phyloP scores from a whole-genome alignment of 2,888 invertebrate genomes.

The Hoplodrina ambigua region DNA sequence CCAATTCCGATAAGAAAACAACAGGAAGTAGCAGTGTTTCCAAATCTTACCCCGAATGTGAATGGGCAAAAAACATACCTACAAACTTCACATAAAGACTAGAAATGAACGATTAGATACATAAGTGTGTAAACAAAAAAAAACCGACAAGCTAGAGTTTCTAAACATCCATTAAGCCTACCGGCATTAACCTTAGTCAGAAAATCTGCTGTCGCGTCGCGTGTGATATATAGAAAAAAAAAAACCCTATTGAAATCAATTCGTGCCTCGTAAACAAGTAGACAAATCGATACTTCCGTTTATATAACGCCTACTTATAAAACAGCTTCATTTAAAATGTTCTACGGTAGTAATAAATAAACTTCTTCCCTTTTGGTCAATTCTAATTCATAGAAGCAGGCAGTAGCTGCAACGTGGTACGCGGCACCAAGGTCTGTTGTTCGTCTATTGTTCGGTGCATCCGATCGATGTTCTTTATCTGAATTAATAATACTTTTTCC shows the following conservation, averaged over 20 bases:
- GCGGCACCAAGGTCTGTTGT: constrained; percentile 53
- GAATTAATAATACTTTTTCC: constrained; percentile 73
- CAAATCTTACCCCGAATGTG: constrained; percentile 10
- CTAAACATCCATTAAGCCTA: neutral
- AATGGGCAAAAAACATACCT: neutral
- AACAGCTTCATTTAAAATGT: constrained; percentile 36
- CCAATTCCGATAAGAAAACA: constrained; percentile 20
- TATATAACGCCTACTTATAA: constrained; percentile 49
- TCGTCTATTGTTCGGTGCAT: constrained; percentile 54
- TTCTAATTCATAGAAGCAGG: constrained; percentile 59
- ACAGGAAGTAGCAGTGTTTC: constrained; percentile 40
- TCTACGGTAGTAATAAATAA: constrained; percentile 40
- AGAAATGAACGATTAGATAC: neutral
- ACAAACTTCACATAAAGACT: constrained; percentile 5
- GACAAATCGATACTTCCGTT: constrained; percentile 54
- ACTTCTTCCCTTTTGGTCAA: constrained; percentile 49
- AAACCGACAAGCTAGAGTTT: neutral
- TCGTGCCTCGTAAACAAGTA: constrained; percentile 36
- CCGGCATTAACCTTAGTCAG: constrained; percentile 9
- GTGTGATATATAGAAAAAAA: constrained; percentile 26
- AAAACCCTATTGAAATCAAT: constrained; percentile 39
- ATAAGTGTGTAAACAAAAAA: neutral
- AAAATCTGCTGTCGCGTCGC: constrained; percentile 2
- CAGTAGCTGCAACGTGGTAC: constrained; percentile 40
- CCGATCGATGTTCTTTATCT: constrained; percentile 50